Percentiles rank a stretch among this genome's conserved stretches.
phyloP scores from a whole-genome alignment of 2,113 vertebrate species.

The Brachypodius melanocephalos region DNA sequence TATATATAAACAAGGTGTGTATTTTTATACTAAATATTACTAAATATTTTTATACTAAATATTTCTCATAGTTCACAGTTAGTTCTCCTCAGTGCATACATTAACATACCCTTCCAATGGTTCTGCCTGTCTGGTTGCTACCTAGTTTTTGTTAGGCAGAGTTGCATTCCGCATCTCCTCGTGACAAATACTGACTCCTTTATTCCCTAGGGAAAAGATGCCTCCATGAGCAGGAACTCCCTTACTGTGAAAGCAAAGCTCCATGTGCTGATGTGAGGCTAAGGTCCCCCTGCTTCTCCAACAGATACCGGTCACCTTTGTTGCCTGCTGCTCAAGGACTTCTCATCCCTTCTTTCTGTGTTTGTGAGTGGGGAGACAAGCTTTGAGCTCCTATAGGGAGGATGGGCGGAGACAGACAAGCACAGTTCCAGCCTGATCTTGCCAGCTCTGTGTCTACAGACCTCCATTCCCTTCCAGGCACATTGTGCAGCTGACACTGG shows the following conservation, averaged over 20 bases:
- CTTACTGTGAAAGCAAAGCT: neutral
- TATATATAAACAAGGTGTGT: neutral
- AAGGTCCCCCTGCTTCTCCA: neutral
- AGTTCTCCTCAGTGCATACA: neutral
- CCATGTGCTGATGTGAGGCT: neutral
- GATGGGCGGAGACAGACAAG: neutral
- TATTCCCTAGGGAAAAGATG: neutral
- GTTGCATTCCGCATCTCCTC: neutral
- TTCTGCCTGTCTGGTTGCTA: neutral
- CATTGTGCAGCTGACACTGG: accelerated
- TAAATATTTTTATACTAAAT: neutral
- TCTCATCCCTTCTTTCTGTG: neutral
- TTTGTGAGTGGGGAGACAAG: neutral
- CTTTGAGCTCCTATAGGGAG: neutral
- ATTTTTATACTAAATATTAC: neutral
- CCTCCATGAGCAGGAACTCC: neutral
- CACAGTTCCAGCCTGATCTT: neutral
- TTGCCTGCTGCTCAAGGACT: neutral
- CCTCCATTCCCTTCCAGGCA: accelerated
- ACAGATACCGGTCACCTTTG: neutral
- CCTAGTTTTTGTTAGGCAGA: neutral
- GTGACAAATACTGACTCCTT: neutral
- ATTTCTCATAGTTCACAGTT: neutral
- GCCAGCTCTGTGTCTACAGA: neutral
- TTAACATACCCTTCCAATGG: neutral